Percentiles rank a stretch among this genome's conserved stretches.
Evolutionary conservation across 64 coral and sea anemone genomes (phyloP).

Genomic region (Pocillopora damicornis): DNA sequence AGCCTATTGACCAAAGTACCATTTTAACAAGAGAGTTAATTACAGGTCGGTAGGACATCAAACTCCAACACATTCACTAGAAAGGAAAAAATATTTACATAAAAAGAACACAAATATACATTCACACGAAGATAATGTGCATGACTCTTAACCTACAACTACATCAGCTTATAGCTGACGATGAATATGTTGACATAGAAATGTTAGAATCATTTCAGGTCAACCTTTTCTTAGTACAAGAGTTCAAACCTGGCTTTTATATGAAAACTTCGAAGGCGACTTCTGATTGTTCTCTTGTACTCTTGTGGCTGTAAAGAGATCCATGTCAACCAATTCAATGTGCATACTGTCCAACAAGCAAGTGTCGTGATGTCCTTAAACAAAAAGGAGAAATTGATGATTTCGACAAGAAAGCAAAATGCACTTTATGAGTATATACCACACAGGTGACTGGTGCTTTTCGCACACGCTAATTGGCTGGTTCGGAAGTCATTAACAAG

Average conservation of each 20-base stretch:
- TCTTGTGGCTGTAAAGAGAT: conserved; percentile 86
- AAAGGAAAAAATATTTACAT: no score
- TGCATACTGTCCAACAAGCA: conserved; percentile 86
- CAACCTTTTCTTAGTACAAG: no score
- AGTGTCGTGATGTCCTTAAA: conserved; percentile 7
- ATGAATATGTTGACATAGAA: no score
- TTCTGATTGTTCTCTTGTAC: conserved; percentile 39
- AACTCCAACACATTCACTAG: no score
- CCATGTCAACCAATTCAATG: conserved; percentile 92
- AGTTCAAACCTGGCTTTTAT: conserved; percentile 71
- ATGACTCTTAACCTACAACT: no score
- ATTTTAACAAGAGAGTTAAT: no score
- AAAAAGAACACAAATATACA: not conserved
- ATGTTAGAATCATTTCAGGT: no score
- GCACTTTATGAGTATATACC: not conserved
- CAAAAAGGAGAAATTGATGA: not conserved
- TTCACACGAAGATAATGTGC: not conserved
- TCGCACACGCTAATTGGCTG: no score
- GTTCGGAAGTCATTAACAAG: no score
- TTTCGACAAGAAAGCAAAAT: not conserved
- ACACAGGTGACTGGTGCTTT: not conserved
- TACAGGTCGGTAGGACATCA: no score
- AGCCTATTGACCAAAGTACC: no score
- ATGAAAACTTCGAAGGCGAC: conserved; percentile 51
- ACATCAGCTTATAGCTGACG: no score